A percentile compares a stretch with the other conserved stretches of the same genome.
These are phyloP conservation scores for Furcula furcula DNA, from an alignment of 2,888 invertebrate genomes.

Conservation along the genomic window DNA sequence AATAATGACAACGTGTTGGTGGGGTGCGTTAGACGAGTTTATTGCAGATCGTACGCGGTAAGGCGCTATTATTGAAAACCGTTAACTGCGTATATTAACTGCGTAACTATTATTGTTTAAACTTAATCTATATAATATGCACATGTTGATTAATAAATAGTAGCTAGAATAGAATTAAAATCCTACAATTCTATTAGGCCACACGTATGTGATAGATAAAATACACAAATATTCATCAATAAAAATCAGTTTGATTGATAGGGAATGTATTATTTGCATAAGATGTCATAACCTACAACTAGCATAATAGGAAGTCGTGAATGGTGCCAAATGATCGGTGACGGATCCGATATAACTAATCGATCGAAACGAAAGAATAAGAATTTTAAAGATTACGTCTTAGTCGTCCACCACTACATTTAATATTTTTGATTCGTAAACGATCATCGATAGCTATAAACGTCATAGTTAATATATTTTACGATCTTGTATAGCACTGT, in stretches of 20 bases:
- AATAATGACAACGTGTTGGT: background rate
- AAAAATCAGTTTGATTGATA: background rate
- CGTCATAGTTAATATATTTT: conserved; percentile 18
- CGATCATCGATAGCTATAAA: conserved; percentile 23
- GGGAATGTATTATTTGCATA: background rate
- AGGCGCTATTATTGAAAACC: background rate
- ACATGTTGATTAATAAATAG: too few relatives aligned
- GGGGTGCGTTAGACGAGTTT: background rate
- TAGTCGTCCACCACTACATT: conserved; percentile 1
- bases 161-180: too few relatives aligned
- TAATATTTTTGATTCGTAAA: conserved; percentile 21
- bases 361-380: background rate
- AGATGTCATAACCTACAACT: background rate
- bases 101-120: too few relatives aligned
- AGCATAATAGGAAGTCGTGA: conserved; percentile 7
- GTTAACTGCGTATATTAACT: background rate
- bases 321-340: conserved; percentile 13
- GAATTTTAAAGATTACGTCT: conserved; percentile 4
- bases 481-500: conserved; percentile 17
- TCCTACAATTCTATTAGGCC: too few relatives aligned
- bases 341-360: conserved; percentile 9
- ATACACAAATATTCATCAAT: too few relatives aligned
- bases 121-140: too few relatives aligned
- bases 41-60: background rate
- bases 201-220: too few relatives aligned